Evolutionary conservation across 2,888 invertebrate genomes (phyloP), one percentile per base, ranked within the genome.

Genomic region (Brassicogethes aeneus): DNA sequence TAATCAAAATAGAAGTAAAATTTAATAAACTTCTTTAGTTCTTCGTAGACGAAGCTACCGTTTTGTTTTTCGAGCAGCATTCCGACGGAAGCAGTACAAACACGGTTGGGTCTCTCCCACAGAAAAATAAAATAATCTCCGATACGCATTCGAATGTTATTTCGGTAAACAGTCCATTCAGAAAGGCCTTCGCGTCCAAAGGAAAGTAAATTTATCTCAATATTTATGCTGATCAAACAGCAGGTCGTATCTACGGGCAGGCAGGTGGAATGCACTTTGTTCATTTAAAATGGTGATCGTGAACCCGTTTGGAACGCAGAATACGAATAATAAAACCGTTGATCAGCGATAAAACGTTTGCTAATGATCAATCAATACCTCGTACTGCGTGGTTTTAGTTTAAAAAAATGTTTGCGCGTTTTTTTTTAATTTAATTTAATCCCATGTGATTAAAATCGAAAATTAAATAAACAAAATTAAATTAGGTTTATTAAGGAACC

Each of bases 341-440:
- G 10, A 7, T 5, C 10, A 10, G 23, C 23, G 5, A 10, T 23
- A 10, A 10, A 23, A 23, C 5, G 23, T 23, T 23, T 10, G 23
- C 23, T 23, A 23, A 23, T 23, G 23, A 23, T 23, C 23, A 23
- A 23, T 23, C 23, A 23, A 23, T 23, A 23, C 23, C n/a, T n/a
- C n/a, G n/a, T n/a, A n/a, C n/a, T n/a, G n/a, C n/a, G n/a, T n/a
- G n/a, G n/a, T n/a, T n/a, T n/a, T n/a, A n/a, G n/a, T n/a, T n/a
- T n/a, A n/a, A n/a, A n/a, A n/a, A n/a, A n/a, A n/a, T n/a, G n/a
- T n/a, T n/a, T n/a, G n/a, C n/a, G n/a, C n/a, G n/a, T n/a, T n/a
- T n/a, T n/a, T n/a, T n/a, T n/a, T n/a, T n/a, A n/a, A n/a, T n/a
- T n/a, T n/a, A n/a, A n/a, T n/a, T n/a, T n/a, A n/a, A n/a, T n/a